Base-by-base conservation (phyloP, 1,140 invertebrate genomes). In the Chelonus insularis region DNA sequence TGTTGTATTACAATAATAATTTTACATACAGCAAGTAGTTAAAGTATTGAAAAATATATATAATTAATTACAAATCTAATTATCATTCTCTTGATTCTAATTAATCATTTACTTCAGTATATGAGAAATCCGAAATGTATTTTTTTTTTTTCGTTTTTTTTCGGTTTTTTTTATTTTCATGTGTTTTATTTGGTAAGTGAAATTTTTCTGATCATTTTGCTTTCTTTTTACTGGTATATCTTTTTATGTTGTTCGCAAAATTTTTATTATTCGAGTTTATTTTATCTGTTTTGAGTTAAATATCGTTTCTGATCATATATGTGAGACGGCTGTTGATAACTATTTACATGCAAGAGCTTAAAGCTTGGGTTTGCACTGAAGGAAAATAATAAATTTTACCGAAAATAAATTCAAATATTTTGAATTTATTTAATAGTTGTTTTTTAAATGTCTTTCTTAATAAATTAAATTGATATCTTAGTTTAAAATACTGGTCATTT, bases 21-120 rank as follows among this genome's bases (percentile, higher is more conserved):
- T 75, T 77, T 72, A 77, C 71, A 76, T 76, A 76, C 72, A 80
- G 73, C 71, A 70, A 78, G 75, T 80, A 79, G 74, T 77, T 78
- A 76, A 78, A 74, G 76, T 79, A 79, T 80, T 79, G 76, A 80
- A 79, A 80, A 79, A 80, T 80, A 78, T 80, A 79, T 79, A 71
- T 76, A 75, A 73, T 76, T 74, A 76, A 78, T 80, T 80, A 79
- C 72, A 80, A 79, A 79, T 80, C 74, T 79, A 80, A 79, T 79
- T 75, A 76, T 78, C 67, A 73, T 75, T 67, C 68, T 76, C 60
- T 77, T 72, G 55, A 77, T 47, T 57, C 62, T 60, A 37, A 65
- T 20, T 48, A 20, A 47, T 61, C 20, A 57, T n/a, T n/a, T n/a
- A n/a, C n/a, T 41, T 50, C 54, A 12, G 18, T 57, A 54, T 52